Evolutionary conservation across 2,113 vertebrate genomes (phyloP).

Genomic region (Muntiacus reevesi): DNA sequence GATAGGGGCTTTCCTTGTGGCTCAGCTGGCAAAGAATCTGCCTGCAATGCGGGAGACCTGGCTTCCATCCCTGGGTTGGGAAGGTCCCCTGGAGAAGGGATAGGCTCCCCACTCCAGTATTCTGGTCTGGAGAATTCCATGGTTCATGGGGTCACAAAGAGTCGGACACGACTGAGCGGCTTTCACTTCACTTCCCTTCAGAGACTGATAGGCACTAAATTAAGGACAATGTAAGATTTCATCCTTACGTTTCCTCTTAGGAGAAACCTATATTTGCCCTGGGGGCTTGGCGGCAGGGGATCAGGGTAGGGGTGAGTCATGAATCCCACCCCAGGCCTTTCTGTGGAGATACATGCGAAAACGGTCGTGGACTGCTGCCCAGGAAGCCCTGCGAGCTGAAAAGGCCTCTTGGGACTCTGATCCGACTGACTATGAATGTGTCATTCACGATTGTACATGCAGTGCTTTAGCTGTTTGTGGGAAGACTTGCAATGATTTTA

Average conservation of each 20-base stretch:
- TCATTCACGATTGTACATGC: rapidly evolving
- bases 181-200: background rate
- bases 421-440: background rate
- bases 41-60: background rate
- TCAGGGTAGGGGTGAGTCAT: rapidly evolving
- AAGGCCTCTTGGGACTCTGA: too few species aligned
- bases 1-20: background rate
- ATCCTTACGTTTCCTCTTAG: background rate
- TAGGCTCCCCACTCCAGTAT: background rate
- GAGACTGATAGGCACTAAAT: background rate
- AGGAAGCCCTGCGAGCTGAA: background rate
- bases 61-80: background rate
- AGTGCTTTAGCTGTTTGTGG: background rate
- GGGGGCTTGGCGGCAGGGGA: background rate
- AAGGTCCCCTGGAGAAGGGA: background rate
- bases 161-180: background rate
- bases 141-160: background rate
- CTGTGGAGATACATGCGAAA: background rate
- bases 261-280: background rate
- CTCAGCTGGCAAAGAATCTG: background rate
- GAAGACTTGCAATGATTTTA: background rate
- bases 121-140: background rate
- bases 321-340: background rate
- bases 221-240: background rate
- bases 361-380: too few species aligned